phyloP scores from a whole-genome alignment of 2,797 vertebrate genomes.

The Platalea minor region DNA sequence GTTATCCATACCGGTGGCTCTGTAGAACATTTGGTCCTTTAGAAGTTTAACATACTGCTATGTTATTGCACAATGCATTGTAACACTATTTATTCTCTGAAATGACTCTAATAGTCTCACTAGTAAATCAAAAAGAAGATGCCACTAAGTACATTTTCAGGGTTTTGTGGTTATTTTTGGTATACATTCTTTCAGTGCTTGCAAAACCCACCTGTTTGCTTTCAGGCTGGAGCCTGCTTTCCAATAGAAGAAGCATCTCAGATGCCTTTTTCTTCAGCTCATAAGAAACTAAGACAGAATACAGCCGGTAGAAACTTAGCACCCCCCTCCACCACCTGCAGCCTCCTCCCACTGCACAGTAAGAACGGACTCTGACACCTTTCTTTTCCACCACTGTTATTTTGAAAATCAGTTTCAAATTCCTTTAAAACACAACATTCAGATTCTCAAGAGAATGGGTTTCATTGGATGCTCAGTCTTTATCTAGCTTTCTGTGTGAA shows the following conservation, averaged over 20 bases:
- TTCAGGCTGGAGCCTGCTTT: constrained; percentile 49
- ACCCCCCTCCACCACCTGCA: not conserved
- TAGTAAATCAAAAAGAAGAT: constrained; percentile 52
- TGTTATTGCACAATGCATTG: constrained; percentile 55
- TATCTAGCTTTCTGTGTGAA: constrained; percentile 10
- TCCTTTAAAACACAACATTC: constrained; percentile 9
- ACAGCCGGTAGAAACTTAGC: not conserved
- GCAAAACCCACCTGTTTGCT: constrained; percentile 51
- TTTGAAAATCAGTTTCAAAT: constrained; percentile 15
- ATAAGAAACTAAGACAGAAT: constrained; percentile 12
- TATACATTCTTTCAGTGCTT: constrained; percentile 55
- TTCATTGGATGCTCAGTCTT: constrained; percentile 36
- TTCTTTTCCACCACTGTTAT: constrained; percentile 6
- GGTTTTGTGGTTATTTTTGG: constrained; percentile 59
- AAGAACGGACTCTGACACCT: not conserved
- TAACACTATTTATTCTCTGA: constrained; percentile 36
- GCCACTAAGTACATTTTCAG: constrained; percentile 32
- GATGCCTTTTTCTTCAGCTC: constrained; percentile 23
- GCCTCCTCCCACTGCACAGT: not conserved
- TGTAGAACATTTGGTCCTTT: constrained; percentile 60
- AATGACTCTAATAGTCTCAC: constrained; percentile 47
- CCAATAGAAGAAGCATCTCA: constrained; percentile 31
- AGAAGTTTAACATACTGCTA: constrained; percentile 58
- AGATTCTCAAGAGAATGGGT: constrained; percentile 42
- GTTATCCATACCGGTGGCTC: constrained; percentile 45